Evolutionary conservation across 2,113 vertebrate species (phyloP).

Genomic region (Saguinus midas): DNA sequence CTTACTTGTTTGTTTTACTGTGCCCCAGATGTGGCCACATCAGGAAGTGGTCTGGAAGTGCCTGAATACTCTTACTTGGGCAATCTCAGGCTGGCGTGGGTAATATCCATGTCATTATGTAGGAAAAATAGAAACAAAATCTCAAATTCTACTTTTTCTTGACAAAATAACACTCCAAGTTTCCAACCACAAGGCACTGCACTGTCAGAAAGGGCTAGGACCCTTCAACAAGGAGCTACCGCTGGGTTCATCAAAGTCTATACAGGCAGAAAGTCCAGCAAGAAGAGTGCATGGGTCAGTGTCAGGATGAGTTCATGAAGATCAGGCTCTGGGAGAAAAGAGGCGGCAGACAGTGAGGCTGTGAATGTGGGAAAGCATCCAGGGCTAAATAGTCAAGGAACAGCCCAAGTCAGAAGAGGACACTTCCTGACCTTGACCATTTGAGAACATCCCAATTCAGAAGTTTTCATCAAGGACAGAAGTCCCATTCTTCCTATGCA

Average conservation of each 20-base stretch:
- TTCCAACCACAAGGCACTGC: background rate
- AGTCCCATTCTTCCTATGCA: background rate
- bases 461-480: background rate
- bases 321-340: background rate
- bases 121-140: background rate
- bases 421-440: background rate
- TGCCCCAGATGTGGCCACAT: background rate
- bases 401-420: background rate
- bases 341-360: background rate
- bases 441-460: background rate
- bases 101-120: background rate
- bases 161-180: background rate
- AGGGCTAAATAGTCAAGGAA: background rate
- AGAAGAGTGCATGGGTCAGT: background rate
- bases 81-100: background rate
- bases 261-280: background rate
- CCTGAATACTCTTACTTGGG: background rate
- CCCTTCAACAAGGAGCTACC: background rate
- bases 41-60: background rate
- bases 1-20: background rate
- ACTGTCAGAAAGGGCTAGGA: background rate
- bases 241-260: background rate
- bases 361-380: background rate
- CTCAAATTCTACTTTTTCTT: background rate
- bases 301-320: background rate